Percentiles rank a stretch among this genome's conserved stretches.
Conservation (phyloP, 2,888 invertebrate species). For the Drosophila anomalata region DNA sequence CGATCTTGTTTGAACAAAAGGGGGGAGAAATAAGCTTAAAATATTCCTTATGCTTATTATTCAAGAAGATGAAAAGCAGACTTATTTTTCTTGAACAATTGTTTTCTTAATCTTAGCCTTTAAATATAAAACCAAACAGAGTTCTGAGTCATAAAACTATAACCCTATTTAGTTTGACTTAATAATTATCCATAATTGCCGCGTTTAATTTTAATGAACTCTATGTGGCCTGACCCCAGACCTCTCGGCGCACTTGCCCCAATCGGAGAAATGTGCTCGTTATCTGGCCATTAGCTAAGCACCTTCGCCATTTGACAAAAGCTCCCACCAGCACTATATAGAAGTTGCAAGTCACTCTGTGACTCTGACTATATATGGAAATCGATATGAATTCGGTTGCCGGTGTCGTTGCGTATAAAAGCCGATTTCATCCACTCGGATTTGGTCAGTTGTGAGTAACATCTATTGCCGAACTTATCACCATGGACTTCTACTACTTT, state of each 20-base stretch:
- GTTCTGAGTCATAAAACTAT: neutral
- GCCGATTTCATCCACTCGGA: neutral
- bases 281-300: slow-evolving; percentile 31
- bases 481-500: slow-evolving; percentile 87
- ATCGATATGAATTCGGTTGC: slow-evolving; percentile 30
- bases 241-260: neutral
- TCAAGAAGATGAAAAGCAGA: no score
- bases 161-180: neutral
- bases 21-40: no score
- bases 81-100: no score
- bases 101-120: no score
- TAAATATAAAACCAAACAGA: neutral
- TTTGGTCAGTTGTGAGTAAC: slow-evolving; percentile 13
- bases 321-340: neutral
- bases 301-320: slow-evolving; percentile 20
- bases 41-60: no score
- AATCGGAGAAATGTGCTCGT: slow-evolving; percentile 11
- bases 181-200: slow-evolving; percentile 1
- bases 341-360: slow-evolving; percentile 10
- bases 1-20: neutral
- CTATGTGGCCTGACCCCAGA: neutral
- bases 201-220: slow-evolving; percentile 1
- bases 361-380: slow-evolving; percentile 28
- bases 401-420: slow-evolving; percentile 21
- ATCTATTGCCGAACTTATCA: slow-evolving; percentile 12